Base-by-base conservation (phyloP, 2,888 invertebrate species). In the Octonoba sinensis region DNA sequence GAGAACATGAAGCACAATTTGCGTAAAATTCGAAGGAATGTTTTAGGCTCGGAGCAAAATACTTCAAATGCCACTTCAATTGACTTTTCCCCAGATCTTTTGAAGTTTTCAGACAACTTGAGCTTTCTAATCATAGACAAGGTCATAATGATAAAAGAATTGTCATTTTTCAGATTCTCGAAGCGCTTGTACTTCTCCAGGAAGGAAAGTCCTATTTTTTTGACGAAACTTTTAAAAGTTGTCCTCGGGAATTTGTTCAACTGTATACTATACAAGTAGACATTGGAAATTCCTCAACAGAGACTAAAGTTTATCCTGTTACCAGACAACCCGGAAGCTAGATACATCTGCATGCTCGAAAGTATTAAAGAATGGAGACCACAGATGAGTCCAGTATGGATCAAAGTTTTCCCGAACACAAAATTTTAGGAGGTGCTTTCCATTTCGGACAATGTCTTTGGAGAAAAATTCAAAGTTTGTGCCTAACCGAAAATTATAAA, bases 401-500 rank as follows among this genome's bases (percentile, higher is more conserved):
- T 54, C n/a, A 54, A 54, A 54, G 18, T 54, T 54, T 54, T 8
- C 54, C n/a, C 18, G n/a, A 54, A 47, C 18, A 11, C 15, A 24
- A 13, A 20, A 67, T 67, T 24, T 51, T 16, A 6, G 54, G 24
- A 18, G 49, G 54, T 47, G 15, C 49, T 51, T 54, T 51, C 27
- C 27, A 67, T 27, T 67, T 51, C 27, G 54, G 16, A 16, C 67
- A 51, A 16, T 67, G 27, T 47, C 27, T 67, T 6, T 67, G 67
- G 49, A 67, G 67, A 47, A 18, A 51, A 24, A 51, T 51, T 24
- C 66, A 66, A 54, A 22, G n/a, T 6, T 16, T 51, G n/a, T 27
- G 47, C 20, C 51, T 67, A 15, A 22, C 20, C n/a, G 15, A 12
- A 6, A 20, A 47, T 0, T 54, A 67, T 22, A 54, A 54, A 67